Base-by-base conservation (phyloP, 1,140 invertebrate species). In the Cherax destructor region DNA sequence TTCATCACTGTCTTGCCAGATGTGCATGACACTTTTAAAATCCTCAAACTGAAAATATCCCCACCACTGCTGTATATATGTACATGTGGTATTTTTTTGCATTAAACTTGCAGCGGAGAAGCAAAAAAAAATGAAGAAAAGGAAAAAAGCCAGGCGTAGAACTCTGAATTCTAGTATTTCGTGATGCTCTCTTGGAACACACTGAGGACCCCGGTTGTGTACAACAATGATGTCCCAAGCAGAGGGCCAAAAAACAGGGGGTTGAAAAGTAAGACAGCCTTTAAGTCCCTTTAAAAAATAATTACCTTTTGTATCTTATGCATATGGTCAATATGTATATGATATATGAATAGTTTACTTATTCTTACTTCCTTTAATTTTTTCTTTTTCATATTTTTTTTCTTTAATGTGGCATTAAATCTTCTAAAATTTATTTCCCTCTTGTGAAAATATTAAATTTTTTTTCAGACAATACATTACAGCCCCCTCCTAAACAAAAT, bases 201-300 rank as follows among this genome's bases (percentile, higher is more conserved):
- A 86, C 83, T 5, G 83, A 91, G 52, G 83, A 86, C 76, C 90
- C 90, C 41, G 83, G 90, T 91, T 50, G 78, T 86, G 13, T n/a
- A 86, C 65, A 91, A 91, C 78, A 80, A 24, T n/a, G 90, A 91
- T 41, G 69, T 77, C 11, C 78, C 30, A 86, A 91, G 50, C 90
- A 86, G 50, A 91, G n/a, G 77, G 41, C 90, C n/a, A 79, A 86
- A 56, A 49, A 86, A 86, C 49, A 91, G 61, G 77, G 76, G 81
- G 16, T 91, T 16, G 90, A 91, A 86, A 52, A 24, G 90, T 91
- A 81, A 86, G 81, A 9, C 16, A 69, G 6, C 18, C 16, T 21
- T 18, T n/a, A 5, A 69, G 11, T 69, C n/a, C 18, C 18, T 3
- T 69, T 5, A n/a, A 1, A 21, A 1, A 2, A 59, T 59, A 59